Percentiles rank a stretch among this genome's conserved stretches.
Conservation (phyloP, 2,797 vertebrate species). For the Lycodopsis pacificus region DNA sequence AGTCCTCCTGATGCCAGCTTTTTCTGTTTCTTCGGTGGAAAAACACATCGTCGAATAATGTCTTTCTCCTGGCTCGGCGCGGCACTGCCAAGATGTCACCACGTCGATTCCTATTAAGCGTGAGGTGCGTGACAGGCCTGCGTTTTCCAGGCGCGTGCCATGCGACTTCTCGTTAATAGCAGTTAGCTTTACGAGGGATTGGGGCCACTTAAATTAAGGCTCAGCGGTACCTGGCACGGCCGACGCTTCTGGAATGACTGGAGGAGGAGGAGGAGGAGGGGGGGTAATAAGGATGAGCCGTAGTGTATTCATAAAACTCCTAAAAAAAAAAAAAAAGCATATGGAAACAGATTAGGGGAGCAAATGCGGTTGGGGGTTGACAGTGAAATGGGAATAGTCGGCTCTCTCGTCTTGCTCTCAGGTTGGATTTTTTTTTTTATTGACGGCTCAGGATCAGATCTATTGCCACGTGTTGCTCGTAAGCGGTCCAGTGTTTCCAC, state of each 20-base stretch:
- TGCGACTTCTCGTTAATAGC: constrained; percentile 50
- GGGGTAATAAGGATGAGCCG: constrained; percentile 13
- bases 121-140: constrained; percentile 29
- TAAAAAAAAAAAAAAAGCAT: constrained; percentile 10
- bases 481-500: constrained; percentile 46
- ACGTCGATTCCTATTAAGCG: constrained; percentile 69
- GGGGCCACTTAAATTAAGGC: constrained; percentile 51
- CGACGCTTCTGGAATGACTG: constrained; percentile 39
- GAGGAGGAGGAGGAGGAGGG: constrained; percentile 7
- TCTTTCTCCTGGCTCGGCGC: constrained; percentile 56
- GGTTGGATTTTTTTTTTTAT: constrained; percentile 16
- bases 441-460: constrained; percentile 43
- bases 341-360: constrained; percentile 47
- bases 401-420: constrained; percentile 29
- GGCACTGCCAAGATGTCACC: constrained; percentile 70
- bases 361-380: constrained; percentile 37
- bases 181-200: constrained; percentile 64
- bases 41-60: constrained; percentile 71
- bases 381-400: constrained; percentile 28
- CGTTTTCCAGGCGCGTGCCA: constrained; percentile 59
- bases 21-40: constrained; percentile 66
- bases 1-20: constrained; percentile 43
- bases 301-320: neutral
- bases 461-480: constrained; percentile 47
- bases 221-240: constrained; percentile 47